Evolutionary conservation across 2,797 vertebrate species (phyloP), one percentile per base, ranked within the genome.

Genomic region (Pteronotus mesoamericanus): DNA sequence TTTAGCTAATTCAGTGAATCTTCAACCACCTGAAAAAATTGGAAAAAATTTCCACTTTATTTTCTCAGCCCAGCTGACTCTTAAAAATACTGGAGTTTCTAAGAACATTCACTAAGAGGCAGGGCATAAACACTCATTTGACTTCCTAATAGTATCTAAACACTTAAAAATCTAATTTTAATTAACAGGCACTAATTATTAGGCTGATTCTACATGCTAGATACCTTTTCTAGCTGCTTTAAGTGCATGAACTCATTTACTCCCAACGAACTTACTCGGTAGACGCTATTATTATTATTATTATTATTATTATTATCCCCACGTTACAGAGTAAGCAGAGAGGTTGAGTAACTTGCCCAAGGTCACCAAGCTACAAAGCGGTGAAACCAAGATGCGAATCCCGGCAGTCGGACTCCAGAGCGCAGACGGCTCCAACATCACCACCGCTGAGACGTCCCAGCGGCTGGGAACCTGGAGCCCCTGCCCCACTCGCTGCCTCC

Each of bases 321-420:
- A 14, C 6, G 26, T 32, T 39, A 48, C 14, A 37, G 18, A 74
- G 14, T 18, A 10, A 83, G 82, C 39, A 91, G 61, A n/a, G 29
- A 80, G 34, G 53, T 1, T 19, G 9, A 79, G 87, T 4, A 55
- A 92, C 83, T 82, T 46, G 88, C 18, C 94, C 96, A 96, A 95
- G 95, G 96, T 97, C 96, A 92, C 71, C 8, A 39, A 53, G 85
- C 77, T 44, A 59, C 44, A 42, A 86, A 83, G 82, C 2, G 66
- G 66, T 8, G 68, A 71, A n/a, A 12, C 34, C 34, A 2, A 26
- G 55, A 44, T 29, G 0, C 6, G 74, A 82, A 80, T 2, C 44
- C 48, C 48, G 51, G 34, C 51, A 1, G 15, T 9, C 74, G 7
- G 37, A n/a, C 32, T 57, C 37, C 83, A n/a, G 29, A 21, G 74